Conservation (phyloP, 92 coral and sea anemone genomes). For the Parazoanthus darwini region DNA sequence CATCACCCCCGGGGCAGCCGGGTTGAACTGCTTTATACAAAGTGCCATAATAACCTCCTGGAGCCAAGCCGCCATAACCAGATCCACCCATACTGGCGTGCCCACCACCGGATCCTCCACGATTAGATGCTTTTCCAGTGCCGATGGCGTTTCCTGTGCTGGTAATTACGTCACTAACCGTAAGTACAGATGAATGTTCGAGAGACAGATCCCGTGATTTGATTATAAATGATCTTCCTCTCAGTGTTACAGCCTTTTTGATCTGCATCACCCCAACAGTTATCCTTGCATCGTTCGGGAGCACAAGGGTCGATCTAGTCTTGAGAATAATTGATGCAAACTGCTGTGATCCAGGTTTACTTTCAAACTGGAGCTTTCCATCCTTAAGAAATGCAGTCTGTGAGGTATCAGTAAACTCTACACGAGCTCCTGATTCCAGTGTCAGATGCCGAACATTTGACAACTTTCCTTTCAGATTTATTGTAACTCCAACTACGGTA, state of each 20-base stretch:
- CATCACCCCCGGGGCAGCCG: slow-evolving; percentile 66
- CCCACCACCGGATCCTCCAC: slow-evolving; percentile 61
- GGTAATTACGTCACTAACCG: slow-evolving; percentile 43
- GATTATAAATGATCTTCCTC: slow-evolving; percentile 50
- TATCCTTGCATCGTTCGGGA: slow-evolving; percentile 53
- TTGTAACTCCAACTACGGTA: slow-evolving; percentile 56
- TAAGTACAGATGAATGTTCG: slow-evolving; percentile 53
- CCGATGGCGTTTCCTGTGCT: slow-evolving; percentile 32
- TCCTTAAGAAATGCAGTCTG: slow-evolving; percentile 54
- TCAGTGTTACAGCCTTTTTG: slow-evolving; percentile 58
- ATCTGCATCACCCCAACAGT: slow-evolving; percentile 51
- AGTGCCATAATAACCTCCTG: slow-evolving; percentile 53
- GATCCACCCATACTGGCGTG: slow-evolving; percentile 64
- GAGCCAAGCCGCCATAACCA: slow-evolving; percentile 18
- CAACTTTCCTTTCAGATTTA: slow-evolving; percentile 55
- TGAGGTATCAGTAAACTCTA: slow-evolving; percentile 53
- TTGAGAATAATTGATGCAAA: slow-evolving; percentile 64
- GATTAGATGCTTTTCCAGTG: slow-evolving; percentile 37
- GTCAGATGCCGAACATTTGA: slow-evolving; percentile 60
- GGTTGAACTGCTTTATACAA: slow-evolving; percentile 48
- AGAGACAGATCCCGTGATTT: slow-evolving; percentile 44
- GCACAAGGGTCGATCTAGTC: slow-evolving; percentile 54
- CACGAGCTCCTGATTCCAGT: slow-evolving; percentile 61
- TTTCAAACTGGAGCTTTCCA: slow-evolving; percentile 30
- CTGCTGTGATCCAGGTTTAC: slow-evolving; percentile 62